phyloP scores from a whole-genome alignment of 1,140 invertebrate genomes.

The Eubasilissa regina region DNA sequence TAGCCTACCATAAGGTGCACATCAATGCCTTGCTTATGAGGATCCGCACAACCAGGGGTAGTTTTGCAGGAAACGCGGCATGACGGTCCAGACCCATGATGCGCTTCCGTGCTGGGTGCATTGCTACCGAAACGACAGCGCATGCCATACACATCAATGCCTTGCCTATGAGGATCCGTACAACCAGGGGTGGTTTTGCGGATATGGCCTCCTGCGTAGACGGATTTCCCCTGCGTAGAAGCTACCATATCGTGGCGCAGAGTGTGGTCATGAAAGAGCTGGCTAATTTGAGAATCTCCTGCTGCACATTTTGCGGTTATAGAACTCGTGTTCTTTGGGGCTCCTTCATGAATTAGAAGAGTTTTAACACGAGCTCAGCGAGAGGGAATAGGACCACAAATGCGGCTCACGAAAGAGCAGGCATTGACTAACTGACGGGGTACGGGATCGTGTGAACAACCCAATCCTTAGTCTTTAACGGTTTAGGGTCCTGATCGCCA shows the following conservation, averaged over 20 bases:
- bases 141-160: constrained; percentile 62
- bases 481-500: too few species aligned
- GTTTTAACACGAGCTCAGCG: background rate
- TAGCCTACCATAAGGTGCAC: background rate
- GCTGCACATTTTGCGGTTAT: background rate
- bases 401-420: too few species aligned
- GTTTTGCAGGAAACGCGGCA: too few species aligned
- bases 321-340: background rate
- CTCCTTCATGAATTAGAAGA: background rate
- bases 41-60: constrained; percentile 39
- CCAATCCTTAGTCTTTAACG: too few species aligned
- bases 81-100: constrained; percentile 11
- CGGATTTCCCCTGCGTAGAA: background rate
- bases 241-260: background rate
- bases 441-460: too few species aligned
- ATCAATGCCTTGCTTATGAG: background rate
- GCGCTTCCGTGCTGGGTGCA: constrained; percentile 63
- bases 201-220: too few species aligned
- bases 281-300: background rate
- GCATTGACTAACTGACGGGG: too few species aligned
- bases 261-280: background rate
- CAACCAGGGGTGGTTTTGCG: constrained; percentile 32
- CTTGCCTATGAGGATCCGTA: background rate
- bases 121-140: constrained; percentile 62
- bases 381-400: too few species aligned